Base-by-base conservation (phyloP, 2,113 vertebrate genomes). In the Percopsis transmontana region DNA sequence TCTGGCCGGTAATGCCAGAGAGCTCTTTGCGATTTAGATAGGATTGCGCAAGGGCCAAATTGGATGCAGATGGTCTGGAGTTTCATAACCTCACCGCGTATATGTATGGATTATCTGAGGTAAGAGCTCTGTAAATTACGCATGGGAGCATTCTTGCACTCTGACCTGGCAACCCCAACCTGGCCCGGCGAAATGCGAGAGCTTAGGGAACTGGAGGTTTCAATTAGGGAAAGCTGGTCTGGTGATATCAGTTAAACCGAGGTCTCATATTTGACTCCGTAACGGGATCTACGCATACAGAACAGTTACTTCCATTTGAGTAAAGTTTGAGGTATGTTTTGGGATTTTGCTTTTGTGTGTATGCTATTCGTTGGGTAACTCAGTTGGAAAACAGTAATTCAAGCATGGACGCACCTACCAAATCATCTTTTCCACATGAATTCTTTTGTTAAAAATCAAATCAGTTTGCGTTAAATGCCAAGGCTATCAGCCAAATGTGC, bases 41-140 rank as follows among this genome's bases (percentile, higher is more conserved):
- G 62, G 81, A 83, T 82, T 83, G 75, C 62, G 77, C 1, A 50
- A 52, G 51, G 58, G 70, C 70, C 68, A 87, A 85, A 90, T 84
- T 83, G 85, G 80, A 80, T 82, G 79, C 86, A 89, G 81, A 84
- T 86, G 86, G 69, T 79, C 69, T 59, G 58, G 58, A 63, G 76
- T 68, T 67, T 80, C 66, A 74, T 82, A 68, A 81, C 70, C 83
- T 74, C 76, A 68, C 66, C 70, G 70, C 40, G 77, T 83, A 76
- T 62, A 76, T 39, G 77, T 74, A 82, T 85, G 81, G 87, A 87
- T 85, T 85, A 88, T 85, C 62, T 81, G 58, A 70, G 62, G 69
- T 80, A 70, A 60, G 72, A 71, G 70, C 39, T 58, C 57, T 16
- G 72, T 84, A 80, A 82, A 85, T 84, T 79, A 83, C 79, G 5